Conservation (phyloP, 2,113 vertebrate species). For the Odobenus rosmarus region DNA sequence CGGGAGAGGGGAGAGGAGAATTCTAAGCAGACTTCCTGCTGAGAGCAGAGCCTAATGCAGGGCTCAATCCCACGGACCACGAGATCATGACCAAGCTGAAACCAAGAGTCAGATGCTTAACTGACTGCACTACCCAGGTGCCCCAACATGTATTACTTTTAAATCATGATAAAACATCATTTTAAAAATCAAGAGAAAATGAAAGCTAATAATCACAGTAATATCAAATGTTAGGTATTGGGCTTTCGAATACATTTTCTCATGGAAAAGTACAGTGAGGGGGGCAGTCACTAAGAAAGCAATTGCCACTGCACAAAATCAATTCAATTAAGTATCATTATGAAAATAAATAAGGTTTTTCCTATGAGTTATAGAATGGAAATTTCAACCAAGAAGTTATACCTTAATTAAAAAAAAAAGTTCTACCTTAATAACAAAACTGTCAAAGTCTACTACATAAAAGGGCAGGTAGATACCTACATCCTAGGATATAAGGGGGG, state of each 20-base stretch:
- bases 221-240: neutral
- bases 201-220: conserved; percentile 11
- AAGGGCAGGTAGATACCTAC: neutral
- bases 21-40: neutral
- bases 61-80: neutral
- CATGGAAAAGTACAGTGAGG: neutral
- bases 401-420: neutral
- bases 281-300: neutral
- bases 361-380: neutral
- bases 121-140: neutral
- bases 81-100: neutral
- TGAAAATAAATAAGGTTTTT: conserved; percentile 48
- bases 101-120: neutral
- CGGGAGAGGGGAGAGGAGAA: neutral
- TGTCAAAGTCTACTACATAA: neutral
- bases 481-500: neutral
- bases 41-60: neutral
- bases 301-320: neutral
- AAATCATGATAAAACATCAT: conserved; percentile 16
- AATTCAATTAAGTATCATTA: conserved; percentile 26
- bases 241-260: conserved; percentile 11
- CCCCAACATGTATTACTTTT: conserved; percentile 3
- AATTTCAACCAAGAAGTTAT: conserved; percentile 20
- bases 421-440: conserved; percentile 1
- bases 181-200: conserved; percentile 34